These are phyloP conservation scores for Dendrocincla fuliginosa DNA, from an alignment of 2,797 vertebrate genomes.

Conservation along the genomic window DNA sequence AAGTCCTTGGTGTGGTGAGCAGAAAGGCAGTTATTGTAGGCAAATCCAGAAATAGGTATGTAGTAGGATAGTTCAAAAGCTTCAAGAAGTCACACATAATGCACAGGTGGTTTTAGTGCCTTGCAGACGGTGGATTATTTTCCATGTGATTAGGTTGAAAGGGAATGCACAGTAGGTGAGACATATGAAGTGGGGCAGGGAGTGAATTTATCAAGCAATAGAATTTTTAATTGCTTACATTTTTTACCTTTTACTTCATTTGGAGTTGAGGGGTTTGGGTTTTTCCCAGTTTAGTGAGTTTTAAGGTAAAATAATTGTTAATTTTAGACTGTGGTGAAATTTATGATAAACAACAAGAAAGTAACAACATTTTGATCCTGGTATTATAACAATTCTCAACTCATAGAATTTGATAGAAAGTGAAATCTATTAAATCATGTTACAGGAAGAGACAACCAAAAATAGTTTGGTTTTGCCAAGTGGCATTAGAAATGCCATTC, in stretches of 20 bases:
- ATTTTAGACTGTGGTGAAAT: neutral
- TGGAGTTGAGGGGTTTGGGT: neutral
- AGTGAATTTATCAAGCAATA: neutral
- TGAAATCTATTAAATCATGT: neutral
- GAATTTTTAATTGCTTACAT: neutral
- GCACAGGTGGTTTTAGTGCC: neutral
- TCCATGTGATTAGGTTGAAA: neutral
- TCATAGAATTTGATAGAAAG: neutral
- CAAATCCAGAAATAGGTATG: neutral
- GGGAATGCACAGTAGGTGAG: neutral
- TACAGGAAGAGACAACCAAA: neutral
- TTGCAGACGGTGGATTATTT: neutral
- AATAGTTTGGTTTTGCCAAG: neutral
- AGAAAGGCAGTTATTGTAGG: neutral
- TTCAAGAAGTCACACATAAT: neutral
- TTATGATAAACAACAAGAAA: neutral
- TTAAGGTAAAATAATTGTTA: neutral
- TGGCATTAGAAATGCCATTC: neutral
- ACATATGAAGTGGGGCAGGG: neutral
- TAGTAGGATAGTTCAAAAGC: neutral
- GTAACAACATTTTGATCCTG: neutral
- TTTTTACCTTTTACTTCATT: neutral
- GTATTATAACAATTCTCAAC: neutral
- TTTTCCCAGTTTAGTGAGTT: neutral
- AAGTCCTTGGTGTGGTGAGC: neutral